These are phyloP conservation scores for Lasioglossum figueresi DNA, from an alignment of 2,888 invertebrate genomes.

Conservation along the genomic window DNA sequence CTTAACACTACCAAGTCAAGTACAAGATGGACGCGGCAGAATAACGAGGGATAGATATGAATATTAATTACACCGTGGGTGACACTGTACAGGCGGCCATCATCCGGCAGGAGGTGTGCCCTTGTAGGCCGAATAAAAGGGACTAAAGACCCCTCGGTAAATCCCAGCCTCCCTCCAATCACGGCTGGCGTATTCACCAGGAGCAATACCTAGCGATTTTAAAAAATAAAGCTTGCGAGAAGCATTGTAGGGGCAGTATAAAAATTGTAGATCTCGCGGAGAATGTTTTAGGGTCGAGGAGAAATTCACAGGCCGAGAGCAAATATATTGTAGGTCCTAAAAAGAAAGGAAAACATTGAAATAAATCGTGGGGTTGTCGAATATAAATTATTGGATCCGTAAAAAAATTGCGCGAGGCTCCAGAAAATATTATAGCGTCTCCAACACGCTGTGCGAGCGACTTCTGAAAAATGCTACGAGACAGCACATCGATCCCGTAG, in stretches of 20 bases:
- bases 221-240: background rate
- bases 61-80: constrained; percentile 83
- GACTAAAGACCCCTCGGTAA: constrained; percentile 46
- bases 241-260: background rate
- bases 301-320: background rate
- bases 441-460: too few species aligned
- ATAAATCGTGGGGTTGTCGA: too few species aligned
- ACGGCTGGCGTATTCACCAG: background rate
- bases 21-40: constrained; percentile 35
- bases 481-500: background rate
- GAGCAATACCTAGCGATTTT: background rate
- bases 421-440: too few species aligned
- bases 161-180: background rate
- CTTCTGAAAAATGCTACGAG: too few species aligned
- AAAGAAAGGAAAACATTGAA: background rate
- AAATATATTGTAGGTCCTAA: background rate
- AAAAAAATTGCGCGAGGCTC: background rate
- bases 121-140: constrained; percentile 67
- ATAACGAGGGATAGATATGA: constrained; percentile 75
- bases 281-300: background rate
- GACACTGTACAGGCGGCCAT: constrained; percentile 80
- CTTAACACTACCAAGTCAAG: too few species aligned
- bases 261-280: background rate
- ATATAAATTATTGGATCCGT: background rate
- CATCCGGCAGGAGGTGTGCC: constrained; percentile 75